Evolutionary conservation across 1,140 invertebrate genomes (phyloP), one percentile per base, ranked within the genome.

Genomic region (Saxidomus purpurata): DNA sequence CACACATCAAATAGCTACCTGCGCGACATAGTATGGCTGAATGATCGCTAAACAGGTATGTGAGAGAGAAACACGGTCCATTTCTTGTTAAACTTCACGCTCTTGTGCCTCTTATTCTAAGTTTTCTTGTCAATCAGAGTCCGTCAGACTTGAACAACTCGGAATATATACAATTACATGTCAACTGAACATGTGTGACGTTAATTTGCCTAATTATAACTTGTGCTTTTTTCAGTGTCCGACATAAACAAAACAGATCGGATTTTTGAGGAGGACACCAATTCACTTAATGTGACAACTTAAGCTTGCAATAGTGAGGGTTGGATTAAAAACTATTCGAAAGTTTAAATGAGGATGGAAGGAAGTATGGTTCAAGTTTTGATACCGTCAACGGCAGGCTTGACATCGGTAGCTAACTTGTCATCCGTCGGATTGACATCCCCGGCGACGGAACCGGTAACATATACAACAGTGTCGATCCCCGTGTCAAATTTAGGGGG

Each of bases 161-260:
- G 76, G 86, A 81, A 88, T 88, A 88, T 81, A 80, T 79, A 88
- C 86, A 88, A 88, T 88, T 88, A 88, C 86, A 88, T 88, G 86
- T 79, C 74, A 76, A 34, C 38, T n/a, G 52, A 79, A 76, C 74
- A 87, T 87, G 85, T 87, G 85, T 67, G 34, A 25, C 76, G 31
- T 34, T 52, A 77, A 87, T 61, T 87, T 31, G 34, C 79, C 55
- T 77, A 79, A 77, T 77, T 87, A 67, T 52, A 47, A 43, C 55
- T 13, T 77, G 74, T 87, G 52, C 40, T 31, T 87, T 43, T 79
- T 77, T 76, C 85, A 76, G 74, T 43, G 59, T 79, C 34, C n/a
- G 52, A 79, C 47, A 63, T 87, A 40, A 79, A 55, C 76, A 79
- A 61, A 87, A 87, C 85, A 79, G 85, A 69, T 38, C n/a, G 55